phyloP scores from a whole-genome alignment of 1,140 invertebrate genomes.

The Chionoecetes opilio region DNA sequence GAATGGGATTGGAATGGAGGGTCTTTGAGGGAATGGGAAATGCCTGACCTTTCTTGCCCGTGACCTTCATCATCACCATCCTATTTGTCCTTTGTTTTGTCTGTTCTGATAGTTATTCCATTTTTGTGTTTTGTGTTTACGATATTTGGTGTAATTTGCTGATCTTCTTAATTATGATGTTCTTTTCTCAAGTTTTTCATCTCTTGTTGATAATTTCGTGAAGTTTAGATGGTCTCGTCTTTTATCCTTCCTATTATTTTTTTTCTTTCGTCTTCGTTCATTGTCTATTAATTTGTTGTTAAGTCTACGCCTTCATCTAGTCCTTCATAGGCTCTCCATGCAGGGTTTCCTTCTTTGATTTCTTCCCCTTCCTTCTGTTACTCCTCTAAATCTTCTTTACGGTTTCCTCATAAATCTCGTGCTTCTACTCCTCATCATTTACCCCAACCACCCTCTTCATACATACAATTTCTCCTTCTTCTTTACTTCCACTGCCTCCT shows the following conservation, averaged over 20 bases:
- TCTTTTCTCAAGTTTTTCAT: background rate
- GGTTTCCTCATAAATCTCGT: background rate
- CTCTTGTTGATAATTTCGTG: background rate
- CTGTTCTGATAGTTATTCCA: background rate
- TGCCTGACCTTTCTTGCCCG: background rate
- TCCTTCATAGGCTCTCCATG: too few relatives aligned
- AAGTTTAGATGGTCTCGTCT: too few relatives aligned
- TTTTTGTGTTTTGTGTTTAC: too few relatives aligned
- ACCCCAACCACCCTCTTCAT: background rate
- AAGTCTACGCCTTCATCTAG: too few relatives aligned
- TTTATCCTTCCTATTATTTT: too few relatives aligned
- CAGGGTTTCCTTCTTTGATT: background rate
- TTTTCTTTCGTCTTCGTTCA: too few relatives aligned
- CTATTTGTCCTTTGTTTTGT: too few relatives aligned
- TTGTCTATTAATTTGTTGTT: too few relatives aligned
- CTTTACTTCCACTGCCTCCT: background rate
- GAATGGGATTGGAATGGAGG: background rate
- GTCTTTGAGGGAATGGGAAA: background rate
- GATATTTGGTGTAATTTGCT: too few relatives aligned
- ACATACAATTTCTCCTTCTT: background rate
- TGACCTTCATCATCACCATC: background rate
- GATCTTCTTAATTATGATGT: too few relatives aligned
- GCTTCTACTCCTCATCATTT: constrained; percentile 20
- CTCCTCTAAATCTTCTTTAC: background rate
- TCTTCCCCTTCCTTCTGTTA: background rate